These are phyloP conservation scores for Tiliqua scincoides DNA, from an alignment of 2,113 vertebrate genomes.

Conservation along the genomic window DNA sequence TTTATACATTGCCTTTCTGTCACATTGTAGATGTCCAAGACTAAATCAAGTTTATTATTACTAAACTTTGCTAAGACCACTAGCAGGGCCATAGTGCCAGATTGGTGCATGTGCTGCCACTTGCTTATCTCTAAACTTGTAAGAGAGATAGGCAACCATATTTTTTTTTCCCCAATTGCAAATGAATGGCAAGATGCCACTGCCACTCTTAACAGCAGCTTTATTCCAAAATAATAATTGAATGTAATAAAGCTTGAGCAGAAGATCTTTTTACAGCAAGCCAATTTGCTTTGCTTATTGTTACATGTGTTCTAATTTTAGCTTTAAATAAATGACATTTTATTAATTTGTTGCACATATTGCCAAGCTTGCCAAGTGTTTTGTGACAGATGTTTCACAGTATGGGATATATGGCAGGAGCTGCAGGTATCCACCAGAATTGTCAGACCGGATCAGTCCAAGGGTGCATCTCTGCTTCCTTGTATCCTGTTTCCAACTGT, in stretches of 20 bases:
- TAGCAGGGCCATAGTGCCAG: neutral
- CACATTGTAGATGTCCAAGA: too few relatives aligned
- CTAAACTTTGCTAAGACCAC: too few relatives aligned
- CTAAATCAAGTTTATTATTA: neutral
- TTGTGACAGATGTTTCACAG: slow-evolving; percentile 25
- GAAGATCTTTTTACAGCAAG: slow-evolving; percentile 31
- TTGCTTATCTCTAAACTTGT: neutral
- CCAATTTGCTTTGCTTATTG: neutral
- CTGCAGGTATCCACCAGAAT: neutral
- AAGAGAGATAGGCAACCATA: neutral
- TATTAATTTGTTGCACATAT: slow-evolving; percentile 21
- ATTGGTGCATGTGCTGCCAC: neutral
- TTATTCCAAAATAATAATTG: slow-evolving; percentile 18
- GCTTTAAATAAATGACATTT: slow-evolving; percentile 35
- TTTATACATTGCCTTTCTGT: too few relatives aligned
- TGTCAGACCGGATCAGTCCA: slow-evolving; percentile 7
- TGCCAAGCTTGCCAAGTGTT: neutral
- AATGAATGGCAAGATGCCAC: slow-evolving; percentile 28
- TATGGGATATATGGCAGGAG: slow-evolving; percentile 7
- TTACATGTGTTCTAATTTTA: slow-evolving; percentile 33
- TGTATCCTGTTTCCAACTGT: neutral
- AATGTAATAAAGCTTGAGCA: slow-evolving; percentile 17
- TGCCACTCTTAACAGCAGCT: slow-evolving; percentile 27
- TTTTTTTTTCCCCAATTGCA: slow-evolving; percentile 34
- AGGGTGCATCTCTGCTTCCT: neutral